Conservation (phyloP, 35 echinoderm and acorn worm species). For the Hemicentrotus pulcherrimus region DNA sequence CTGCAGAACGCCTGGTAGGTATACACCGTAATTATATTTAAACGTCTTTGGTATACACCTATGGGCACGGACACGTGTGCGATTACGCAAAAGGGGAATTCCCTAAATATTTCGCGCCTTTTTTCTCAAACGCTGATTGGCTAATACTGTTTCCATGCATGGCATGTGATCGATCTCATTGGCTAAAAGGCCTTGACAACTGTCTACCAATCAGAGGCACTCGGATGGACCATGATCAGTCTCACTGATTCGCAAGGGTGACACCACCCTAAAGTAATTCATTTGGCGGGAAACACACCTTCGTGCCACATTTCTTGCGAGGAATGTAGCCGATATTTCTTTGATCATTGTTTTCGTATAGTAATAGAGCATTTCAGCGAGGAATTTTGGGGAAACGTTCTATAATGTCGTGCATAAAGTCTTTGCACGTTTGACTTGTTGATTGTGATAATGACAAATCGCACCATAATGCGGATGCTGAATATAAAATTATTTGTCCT, state of each 20-base stretch:
- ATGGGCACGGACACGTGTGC: not conserved
- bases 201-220: not conserved
- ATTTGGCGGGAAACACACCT: conserved; percentile 6
- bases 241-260: not conserved
- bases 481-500: no score
- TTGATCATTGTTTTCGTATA: no score
- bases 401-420: no score
- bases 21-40: no score
- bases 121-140: not conserved
- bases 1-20: no score
- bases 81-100: conserved; percentile 1
- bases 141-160: not conserved
- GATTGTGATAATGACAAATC: no score
- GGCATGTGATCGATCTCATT: not conserved
- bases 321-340: not conserved
- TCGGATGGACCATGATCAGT: not conserved
- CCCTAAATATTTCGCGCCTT: not conserved
- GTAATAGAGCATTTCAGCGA: no score
- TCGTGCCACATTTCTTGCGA: not conserved
- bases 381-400: no score
- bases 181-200: not conserved
- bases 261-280: not conserved
- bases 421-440: no score
- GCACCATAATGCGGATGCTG: no score
- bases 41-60: no score